These are phyloP conservation scores for Xestia c-nigrum DNA, from an alignment of 2,888 invertebrate genomes.

Conservation along the genomic window DNA sequence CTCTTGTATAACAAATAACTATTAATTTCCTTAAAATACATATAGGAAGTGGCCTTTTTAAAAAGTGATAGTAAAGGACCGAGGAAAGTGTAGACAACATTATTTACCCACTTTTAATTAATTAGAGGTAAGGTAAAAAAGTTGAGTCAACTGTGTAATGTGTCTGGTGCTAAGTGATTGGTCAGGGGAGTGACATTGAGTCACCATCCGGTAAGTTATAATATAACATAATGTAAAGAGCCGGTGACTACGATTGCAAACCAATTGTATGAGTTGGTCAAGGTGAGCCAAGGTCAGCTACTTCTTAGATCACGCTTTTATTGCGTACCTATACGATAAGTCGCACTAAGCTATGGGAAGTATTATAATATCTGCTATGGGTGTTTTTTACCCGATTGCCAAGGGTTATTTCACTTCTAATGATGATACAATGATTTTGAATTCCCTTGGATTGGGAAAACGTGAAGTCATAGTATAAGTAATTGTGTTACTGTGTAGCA, in stretches of 20 bases:
- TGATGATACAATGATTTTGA: neutral
- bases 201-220: slow-evolving; percentile 56
- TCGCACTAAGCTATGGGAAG: no score
- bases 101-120: slow-evolving; percentile 20
- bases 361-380: no score
- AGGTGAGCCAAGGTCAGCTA: slow-evolving; percentile 75
- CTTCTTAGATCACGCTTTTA: slow-evolving; percentile 65
- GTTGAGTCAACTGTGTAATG: neutral
- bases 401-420: neutral
- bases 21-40: neutral
- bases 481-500: neutral
- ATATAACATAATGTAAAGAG: slow-evolving; percentile 49
- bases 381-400: neutral
- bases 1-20: no score
- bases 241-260: slow-evolving; percentile 40
- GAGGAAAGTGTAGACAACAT: neutral
- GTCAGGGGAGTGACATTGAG: slow-evolving; percentile 58
- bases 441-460: neutral
- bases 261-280: slow-evolving; percentile 66
- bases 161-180: slow-evolving; percentile 27
- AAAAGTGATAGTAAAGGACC: neutral
- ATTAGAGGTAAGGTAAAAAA: slow-evolving; percentile 10
- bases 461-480: neutral
- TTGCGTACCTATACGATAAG: slow-evolving; percentile 26
- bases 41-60: neutral